Evolutionary conservation across 2,797 vertebrate genomes (phyloP).

Genomic region (Acrossocheilus fasciatus): DNA sequence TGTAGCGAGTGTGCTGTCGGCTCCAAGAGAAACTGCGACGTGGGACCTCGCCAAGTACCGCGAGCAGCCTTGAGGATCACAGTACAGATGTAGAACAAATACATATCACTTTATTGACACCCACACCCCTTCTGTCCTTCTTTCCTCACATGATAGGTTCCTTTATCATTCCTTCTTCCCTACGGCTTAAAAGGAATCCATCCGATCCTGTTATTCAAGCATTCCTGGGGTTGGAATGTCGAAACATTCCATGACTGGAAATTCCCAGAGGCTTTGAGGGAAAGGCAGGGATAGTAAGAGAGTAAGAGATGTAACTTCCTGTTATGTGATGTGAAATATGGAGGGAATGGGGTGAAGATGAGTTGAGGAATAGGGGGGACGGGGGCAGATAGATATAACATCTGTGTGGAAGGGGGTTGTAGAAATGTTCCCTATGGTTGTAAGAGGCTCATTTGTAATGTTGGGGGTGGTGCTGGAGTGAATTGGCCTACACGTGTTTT

Average conservation of each 20-base stretch:
- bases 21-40: neutral
- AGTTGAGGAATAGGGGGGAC: neutral
- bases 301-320: conserved; percentile 23
- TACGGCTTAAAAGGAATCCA: conserved; percentile 32
- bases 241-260: conserved; percentile 49
- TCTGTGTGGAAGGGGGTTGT: conserved; percentile 28
- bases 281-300: neutral
- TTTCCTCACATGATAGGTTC: neutral
- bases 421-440: conserved; percentile 11
- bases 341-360: neutral
- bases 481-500: neutral
- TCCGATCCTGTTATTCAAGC: conserved; percentile 25
- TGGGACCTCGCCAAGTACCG: neutral
- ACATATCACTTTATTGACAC: conserved; percentile 2
- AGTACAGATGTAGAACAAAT: conserved; percentile 24
- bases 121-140: neutral
- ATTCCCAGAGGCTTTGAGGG: conserved; percentile 25
- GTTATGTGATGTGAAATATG: conserved; percentile 8
- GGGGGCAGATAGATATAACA: conserved; percentile 38
- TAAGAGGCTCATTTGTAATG: conserved; percentile 17
- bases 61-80: conserved; percentile 22
- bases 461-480: neutral
- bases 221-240: conserved; percentile 38
- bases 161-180: conserved; percentile 1
- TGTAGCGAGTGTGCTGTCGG: neutral